Percentiles rank a stretch among this genome's conserved stretches.
phyloP scores from a whole-genome alignment of 2,113 vertebrate species.

The Oncorhynchus kisutch region DNA sequence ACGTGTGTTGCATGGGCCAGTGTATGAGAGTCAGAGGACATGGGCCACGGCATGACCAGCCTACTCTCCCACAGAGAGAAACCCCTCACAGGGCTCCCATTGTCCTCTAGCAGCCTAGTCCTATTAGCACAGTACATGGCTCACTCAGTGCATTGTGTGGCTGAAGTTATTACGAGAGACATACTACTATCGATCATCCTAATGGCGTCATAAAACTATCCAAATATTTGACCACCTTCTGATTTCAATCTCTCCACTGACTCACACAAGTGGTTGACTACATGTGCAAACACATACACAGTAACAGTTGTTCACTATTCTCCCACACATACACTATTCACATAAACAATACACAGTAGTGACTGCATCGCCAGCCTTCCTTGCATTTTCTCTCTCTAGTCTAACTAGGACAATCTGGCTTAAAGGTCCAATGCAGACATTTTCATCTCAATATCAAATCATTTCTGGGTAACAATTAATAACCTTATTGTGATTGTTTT shows the following conservation, averaged over 20 bases:
- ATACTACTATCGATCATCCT: constrained; percentile 5
- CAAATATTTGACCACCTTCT: constrained; percentile 14
- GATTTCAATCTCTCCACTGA: constrained; percentile 52
- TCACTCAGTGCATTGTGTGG: background rate
- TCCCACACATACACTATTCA: constrained; percentile 48
- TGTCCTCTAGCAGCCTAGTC: constrained; percentile 4
- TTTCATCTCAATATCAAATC: too few relatives aligned
- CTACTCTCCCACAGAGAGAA: constrained; percentile 7
- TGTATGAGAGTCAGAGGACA: constrained; percentile 20
- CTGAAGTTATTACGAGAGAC: background rate
- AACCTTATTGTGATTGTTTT: too few relatives aligned
- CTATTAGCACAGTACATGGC: constrained; percentile 1
- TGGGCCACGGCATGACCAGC: constrained; percentile 18
- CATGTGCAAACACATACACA: constrained; percentile 40
- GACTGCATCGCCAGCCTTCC: constrained; percentile 63
- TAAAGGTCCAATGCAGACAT: too few relatives aligned
- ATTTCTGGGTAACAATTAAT: too few relatives aligned
- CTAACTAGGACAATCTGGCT: too few relatives aligned
- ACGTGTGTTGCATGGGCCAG: constrained; percentile 9
- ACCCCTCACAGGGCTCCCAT: background rate
- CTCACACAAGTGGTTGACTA: constrained; percentile 47
- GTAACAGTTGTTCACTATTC: constrained; percentile 45
- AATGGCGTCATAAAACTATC: constrained; percentile 31
- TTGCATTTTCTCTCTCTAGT: constrained; percentile 60
- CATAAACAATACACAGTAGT: constrained; percentile 62